Conservation (phyloP, 2,888 invertebrate genomes). For the Anthrax anthrax region DNA sequence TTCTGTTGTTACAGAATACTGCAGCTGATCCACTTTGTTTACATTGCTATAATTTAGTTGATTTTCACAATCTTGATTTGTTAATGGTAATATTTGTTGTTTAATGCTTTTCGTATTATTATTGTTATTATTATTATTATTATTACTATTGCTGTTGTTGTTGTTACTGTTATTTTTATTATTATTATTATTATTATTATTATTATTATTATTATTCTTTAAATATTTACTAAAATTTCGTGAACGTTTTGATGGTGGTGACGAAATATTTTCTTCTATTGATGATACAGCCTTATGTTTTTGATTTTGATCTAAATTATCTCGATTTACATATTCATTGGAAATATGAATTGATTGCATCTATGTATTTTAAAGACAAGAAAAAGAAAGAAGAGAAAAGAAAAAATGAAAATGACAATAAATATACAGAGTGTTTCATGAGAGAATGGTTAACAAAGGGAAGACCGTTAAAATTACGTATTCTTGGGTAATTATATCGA, state of each 20-base stretch:
- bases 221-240: constrained; percentile 10
- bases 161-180: constrained; percentile 6
- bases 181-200: constrained; percentile 7
- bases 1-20: too few species aligned
- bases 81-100: too few species aligned
- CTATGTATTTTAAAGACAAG: background rate
- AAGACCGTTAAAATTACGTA: too few species aligned
- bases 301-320: constrained; percentile 20
- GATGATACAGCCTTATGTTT: constrained; percentile 3
- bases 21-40: too few species aligned
- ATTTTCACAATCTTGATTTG: too few species aligned
- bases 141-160: constrained; percentile 1
- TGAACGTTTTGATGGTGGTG: constrained; percentile 17
- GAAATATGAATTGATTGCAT: constrained; percentile 2
- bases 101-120: background rate
- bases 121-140: background rate
- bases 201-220: constrained; percentile 11
- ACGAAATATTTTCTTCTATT: constrained; percentile 13
- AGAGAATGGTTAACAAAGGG: too few species aligned
- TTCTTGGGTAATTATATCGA: too few species aligned
- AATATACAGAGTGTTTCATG: background rate
- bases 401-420: background rate
- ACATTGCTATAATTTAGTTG: too few species aligned
- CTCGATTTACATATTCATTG: constrained; percentile 2
- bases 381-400: background rate